A percentile compares a stretch with the other conserved stretches of the same genome.
Conservation (phyloP, 2,113 vertebrate genomes). For the Mustela lutreola region DNA sequence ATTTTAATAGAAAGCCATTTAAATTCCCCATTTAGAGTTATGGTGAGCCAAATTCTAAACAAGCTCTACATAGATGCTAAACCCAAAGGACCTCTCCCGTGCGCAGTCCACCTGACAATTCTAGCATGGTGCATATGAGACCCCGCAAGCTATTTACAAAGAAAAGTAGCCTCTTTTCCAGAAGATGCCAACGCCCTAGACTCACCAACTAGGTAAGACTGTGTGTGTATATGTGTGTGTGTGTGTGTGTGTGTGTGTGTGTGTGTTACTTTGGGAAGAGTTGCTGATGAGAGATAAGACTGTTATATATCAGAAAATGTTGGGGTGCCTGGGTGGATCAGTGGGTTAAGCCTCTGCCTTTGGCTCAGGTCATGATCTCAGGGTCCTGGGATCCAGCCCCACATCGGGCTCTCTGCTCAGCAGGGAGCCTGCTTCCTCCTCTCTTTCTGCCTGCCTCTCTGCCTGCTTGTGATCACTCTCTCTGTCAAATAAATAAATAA, state of each 20-base stretch:
- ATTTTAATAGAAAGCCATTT: conserved; percentile 73
- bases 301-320: conserved; percentile 7
- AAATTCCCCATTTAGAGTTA: neutral
- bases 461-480: too few species aligned
- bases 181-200: neutral
- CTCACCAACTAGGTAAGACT: neutral
- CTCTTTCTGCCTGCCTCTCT: too few species aligned
- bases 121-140: neutral
- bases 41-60: neutral
- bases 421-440: too few species aligned
- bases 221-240: neutral
- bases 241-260: neutral
- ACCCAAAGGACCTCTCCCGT: neutral
- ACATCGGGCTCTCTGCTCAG: too few species aligned
- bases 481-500: too few species aligned
- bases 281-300: neutral
- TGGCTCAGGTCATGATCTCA: too few species aligned
- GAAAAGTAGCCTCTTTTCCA: neutral
- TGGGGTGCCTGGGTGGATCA: too few species aligned
- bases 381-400: too few species aligned
- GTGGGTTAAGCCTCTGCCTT: too few species aligned
- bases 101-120: neutral
- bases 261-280: neutral
- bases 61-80: neutral
- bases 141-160: neutral